Percentiles rank a stretch among this genome's conserved stretches.
Conservation (phyloP, 1,140 invertebrate species). For the Magallana ariakensis region DNA sequence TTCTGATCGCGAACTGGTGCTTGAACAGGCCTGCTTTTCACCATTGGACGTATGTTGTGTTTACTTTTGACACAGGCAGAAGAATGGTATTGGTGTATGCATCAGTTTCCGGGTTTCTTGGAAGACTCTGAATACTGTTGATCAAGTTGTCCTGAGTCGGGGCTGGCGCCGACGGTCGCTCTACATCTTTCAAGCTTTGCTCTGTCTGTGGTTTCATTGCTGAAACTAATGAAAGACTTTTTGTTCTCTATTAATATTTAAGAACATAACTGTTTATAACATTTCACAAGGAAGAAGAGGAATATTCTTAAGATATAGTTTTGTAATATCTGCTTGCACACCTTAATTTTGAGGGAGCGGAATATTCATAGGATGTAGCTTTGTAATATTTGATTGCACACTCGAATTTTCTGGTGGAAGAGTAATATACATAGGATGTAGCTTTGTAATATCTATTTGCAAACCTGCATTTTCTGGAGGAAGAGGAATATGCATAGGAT, state of each 20-base stretch:
- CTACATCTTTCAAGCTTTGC: neutral
- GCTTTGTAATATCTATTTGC: too few relatives aligned
- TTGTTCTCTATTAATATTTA: too few relatives aligned
- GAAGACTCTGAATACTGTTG: neutral
- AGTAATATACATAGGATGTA: too few relatives aligned
- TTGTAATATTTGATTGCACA: too few relatives aligned
- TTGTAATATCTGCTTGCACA: too few relatives aligned
- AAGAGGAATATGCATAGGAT: neutral
- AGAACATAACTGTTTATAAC: neutral
- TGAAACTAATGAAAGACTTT: too few relatives aligned
- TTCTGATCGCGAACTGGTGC: too few relatives aligned
- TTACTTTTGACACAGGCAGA: neutral
- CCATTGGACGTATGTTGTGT: neutral
- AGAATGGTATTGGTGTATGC: neutral
- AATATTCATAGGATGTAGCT: neutral
- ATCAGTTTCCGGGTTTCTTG: neutral
- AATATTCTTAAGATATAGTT: too few relatives aligned
- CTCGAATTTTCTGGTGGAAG: too few relatives aligned
- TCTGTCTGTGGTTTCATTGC: neutral
- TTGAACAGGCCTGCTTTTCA: neutral
- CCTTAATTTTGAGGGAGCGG: neutral
- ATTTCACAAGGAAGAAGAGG: neutral
- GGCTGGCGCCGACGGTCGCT: too few relatives aligned
- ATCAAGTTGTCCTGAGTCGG: neutral
- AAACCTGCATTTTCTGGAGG: neutral